phyloP scores from a whole-genome alignment of 2,888 invertebrate genomes.

The Cancer borealis region DNA sequence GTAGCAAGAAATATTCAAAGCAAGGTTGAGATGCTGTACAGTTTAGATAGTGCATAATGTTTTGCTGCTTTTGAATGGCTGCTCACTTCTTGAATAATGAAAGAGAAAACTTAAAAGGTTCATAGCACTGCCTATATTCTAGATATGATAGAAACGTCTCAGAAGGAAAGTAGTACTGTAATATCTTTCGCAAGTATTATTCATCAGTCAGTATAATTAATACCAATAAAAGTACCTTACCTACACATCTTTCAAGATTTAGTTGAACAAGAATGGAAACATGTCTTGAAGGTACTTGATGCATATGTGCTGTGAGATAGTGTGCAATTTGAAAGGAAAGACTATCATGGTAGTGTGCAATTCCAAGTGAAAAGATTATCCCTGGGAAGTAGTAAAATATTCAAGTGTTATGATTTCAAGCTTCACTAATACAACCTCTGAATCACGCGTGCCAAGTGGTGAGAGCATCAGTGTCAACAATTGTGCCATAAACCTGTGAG shows the following conservation, averaged over 20 bases:
- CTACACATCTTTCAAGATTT: neutral
- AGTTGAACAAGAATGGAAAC: neutral
- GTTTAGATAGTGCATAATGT: slow-evolving; percentile 35
- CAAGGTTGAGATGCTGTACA: neutral
- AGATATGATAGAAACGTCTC: slow-evolving; percentile 17
- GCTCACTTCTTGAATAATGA: neutral
- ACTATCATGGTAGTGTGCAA: neutral
- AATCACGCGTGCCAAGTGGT: neutral
- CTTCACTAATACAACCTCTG: neutral
- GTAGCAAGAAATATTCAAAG: slow-evolving; percentile 17
- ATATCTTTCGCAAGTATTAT: slow-evolving; percentile 13
- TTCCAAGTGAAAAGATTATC: neutral
- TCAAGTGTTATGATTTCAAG: neutral
- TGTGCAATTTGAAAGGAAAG: neutral
- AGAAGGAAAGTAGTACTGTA: slow-evolving; percentile 28
- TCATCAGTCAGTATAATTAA: slow-evolving; percentile 3
- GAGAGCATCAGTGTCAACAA: slow-evolving; percentile 28
- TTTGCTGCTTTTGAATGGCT: slow-evolving; percentile 4
- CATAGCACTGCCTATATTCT: slow-evolving; percentile 38
- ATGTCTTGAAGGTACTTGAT: neutral
- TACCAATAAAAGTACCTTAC: neutral
- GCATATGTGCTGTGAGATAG: slow-evolving; percentile 23
- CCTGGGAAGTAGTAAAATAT: neutral
- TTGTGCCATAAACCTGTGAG: neutral
- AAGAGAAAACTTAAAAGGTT: neutral